These are phyloP conservation scores for Calycopis cecrops DNA, from an alignment of 1,140 invertebrate species.

Conservation along the genomic window DNA sequence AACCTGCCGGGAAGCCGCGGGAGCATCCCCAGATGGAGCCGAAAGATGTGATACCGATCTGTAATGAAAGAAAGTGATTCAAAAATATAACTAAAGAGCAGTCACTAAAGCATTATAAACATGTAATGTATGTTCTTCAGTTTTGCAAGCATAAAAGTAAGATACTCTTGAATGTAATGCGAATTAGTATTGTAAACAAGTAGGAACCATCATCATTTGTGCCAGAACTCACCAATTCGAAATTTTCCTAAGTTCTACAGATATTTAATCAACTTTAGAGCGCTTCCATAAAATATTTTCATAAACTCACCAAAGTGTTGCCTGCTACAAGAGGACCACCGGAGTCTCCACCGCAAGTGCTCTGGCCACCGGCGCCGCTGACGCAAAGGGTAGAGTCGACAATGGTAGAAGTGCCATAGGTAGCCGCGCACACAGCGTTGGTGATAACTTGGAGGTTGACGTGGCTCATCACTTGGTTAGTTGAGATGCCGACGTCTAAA, in stretches of 20 bases:
- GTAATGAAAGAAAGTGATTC: background rate
- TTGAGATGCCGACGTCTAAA: constrained; percentile 14
- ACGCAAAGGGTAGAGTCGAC: constrained; percentile 24
- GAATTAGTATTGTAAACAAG: no score
- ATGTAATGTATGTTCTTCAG: no score
- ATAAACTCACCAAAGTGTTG: constrained; percentile 17
- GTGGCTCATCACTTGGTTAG: constrained; percentile 17
- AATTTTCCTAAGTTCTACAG: no score
- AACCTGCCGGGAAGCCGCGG: background rate
- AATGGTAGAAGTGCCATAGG: constrained; percentile 16
- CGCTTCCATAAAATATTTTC: background rate
- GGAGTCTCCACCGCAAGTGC: constrained; percentile 26
- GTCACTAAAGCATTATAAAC: background rate
- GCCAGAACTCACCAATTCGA: no score
- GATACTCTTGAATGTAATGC: no score
- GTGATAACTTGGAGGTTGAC: constrained; percentile 24
- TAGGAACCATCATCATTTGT: no score
- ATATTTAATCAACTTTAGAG: background rate
- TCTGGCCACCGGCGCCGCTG: constrained; percentile 15
- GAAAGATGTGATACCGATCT: constrained; percentile 27
- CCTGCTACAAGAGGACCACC: constrained; percentile 18
- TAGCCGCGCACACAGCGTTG: constrained; percentile 19
- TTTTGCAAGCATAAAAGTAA: no score
- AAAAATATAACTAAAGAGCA: background rate
- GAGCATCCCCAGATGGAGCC: constrained; percentile 17